Conservation (phyloP, 2,113 vertebrate species). For the Euleptes europaea region DNA sequence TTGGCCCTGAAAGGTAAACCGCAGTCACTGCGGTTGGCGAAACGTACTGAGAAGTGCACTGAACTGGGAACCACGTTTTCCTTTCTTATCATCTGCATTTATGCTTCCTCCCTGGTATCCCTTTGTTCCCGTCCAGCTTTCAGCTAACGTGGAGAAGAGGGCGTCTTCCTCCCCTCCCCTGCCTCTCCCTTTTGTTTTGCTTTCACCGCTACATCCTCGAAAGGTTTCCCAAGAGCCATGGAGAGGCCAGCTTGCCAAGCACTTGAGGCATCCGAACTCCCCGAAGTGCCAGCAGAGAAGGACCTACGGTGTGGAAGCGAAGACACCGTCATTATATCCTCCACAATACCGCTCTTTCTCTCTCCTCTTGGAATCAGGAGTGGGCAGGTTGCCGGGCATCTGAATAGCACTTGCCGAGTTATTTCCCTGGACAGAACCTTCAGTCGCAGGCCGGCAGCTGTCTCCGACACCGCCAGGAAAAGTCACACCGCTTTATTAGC, state of each 20-base stretch:
- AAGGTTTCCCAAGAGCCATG: conserved; percentile 22
- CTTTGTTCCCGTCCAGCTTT: background rate
- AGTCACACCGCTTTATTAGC: conserved; percentile 61
- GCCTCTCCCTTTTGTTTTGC: conserved; percentile 36
- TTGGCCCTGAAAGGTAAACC: background rate
- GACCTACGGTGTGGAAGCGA: conserved; percentile 13
- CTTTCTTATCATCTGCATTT: background rate
- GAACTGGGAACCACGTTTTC: background rate
- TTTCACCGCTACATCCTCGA: conserved; percentile 25
- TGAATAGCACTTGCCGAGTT: conserved; percentile 64
- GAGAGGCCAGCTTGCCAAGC: conserved; percentile 57
- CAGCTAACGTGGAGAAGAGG: background rate
- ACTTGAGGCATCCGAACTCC: conserved; percentile 48
- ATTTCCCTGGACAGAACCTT: conserved; percentile 64
- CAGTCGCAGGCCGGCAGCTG: conserved; percentile 57
- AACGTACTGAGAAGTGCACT: background rate
- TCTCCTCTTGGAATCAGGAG: conserved; percentile 19
- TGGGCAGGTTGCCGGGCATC: conserved; percentile 49
- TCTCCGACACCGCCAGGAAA: conserved; percentile 49
- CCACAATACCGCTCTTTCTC: conserved; percentile 10
- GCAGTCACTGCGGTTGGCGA: background rate
- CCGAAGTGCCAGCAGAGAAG: conserved; percentile 6
- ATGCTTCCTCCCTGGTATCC: background rate
- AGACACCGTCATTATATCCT: background rate
- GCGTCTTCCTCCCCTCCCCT: background rate